Evolutionary conservation across 2,113 vertebrate species (phyloP).

Genomic region (Illadopsis cleaveri): DNA sequence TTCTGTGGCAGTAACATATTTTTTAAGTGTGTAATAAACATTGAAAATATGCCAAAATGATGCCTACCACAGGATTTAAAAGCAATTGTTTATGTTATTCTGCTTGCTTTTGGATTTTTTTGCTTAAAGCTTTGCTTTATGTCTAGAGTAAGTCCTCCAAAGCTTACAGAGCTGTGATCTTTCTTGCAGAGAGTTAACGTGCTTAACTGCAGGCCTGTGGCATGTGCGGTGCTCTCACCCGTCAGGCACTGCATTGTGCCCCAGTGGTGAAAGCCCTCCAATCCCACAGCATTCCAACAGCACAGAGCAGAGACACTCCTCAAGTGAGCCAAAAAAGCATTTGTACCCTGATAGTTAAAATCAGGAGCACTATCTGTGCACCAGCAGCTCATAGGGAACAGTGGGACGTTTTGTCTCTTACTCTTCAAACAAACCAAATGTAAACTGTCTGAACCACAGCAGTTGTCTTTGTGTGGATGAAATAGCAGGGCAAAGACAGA

Average conservation of each 20-base stretch:
- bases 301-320: accelerated
- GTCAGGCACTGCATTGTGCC: not conserved
- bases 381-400: conserved; percentile 31
- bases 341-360: conserved; percentile 17
- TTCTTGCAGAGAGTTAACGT: not conserved
- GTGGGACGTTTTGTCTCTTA: conserved; percentile 15
- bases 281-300: not conserved
- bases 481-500: conserved; percentile 71
- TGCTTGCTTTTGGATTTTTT: not conserved
- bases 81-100: conserved; percentile 24
- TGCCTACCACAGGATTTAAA: conserved; percentile 28
- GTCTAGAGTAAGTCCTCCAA: not conserved
- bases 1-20: conserved; percentile 19
- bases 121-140: not conserved
- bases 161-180: not conserved
- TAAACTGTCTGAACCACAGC: conserved; percentile 79
- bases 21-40: conserved; percentile 31
- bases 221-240: not conserved
- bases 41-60: conserved; percentile 46
- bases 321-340: not conserved
- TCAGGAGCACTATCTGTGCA: conserved; percentile 3
- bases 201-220: not conserved
- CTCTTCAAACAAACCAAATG: conserved; percentile 64
- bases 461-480: conserved; percentile 67
- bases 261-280: not conserved